Conservation (phyloP, 92 coral and sea anemone species). For the Parazoanthus atlanticus region DNA sequence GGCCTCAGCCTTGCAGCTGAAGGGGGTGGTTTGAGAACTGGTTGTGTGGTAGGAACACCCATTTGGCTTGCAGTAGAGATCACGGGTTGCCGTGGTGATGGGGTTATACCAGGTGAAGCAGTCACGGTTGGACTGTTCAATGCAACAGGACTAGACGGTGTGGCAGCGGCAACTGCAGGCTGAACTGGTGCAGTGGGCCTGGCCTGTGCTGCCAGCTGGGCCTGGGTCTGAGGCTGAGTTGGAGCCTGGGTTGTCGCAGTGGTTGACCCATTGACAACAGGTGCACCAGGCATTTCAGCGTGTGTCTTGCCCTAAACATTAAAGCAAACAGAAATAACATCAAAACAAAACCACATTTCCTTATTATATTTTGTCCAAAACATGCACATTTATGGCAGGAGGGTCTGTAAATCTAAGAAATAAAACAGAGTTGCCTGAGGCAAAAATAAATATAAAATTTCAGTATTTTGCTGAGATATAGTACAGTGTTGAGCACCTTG, state of each 20-base stretch:
- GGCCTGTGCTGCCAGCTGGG: conserved; percentile 60
- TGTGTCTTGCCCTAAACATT: conserved; percentile 38
- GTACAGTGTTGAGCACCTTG: too few species aligned
- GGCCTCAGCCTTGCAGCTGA: conserved; percentile 91
- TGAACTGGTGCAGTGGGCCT: conserved; percentile 52
- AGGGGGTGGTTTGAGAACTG: conserved; percentile 86
- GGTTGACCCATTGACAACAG: conserved; percentile 38
- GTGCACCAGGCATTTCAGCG: neutral
- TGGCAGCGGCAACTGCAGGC: conserved; percentile 52
- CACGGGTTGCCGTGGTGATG: conserved; percentile 51
- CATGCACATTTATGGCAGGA: too few species aligned
- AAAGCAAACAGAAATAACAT: neutral
- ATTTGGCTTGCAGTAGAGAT: conserved; percentile 28
- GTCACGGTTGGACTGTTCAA: conserved; percentile 63
- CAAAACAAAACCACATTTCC: neutral
- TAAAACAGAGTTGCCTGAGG: too few species aligned
- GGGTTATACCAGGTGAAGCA: conserved; percentile 22
- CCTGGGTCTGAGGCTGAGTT: conserved; percentile 49
- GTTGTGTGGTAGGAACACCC: conserved; percentile 55
- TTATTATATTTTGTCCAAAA: too few species aligned
- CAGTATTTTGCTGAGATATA: too few species aligned
- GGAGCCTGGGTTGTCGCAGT: conserved; percentile 34
- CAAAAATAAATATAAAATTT: too few species aligned
- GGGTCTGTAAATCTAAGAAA: too few species aligned
- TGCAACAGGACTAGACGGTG: conserved; percentile 39